These are phyloP conservation scores for Akabosia matsudoensis DNA, from an alignment of 1,140 invertebrate genomes.

Conservation along the genomic window DNA sequence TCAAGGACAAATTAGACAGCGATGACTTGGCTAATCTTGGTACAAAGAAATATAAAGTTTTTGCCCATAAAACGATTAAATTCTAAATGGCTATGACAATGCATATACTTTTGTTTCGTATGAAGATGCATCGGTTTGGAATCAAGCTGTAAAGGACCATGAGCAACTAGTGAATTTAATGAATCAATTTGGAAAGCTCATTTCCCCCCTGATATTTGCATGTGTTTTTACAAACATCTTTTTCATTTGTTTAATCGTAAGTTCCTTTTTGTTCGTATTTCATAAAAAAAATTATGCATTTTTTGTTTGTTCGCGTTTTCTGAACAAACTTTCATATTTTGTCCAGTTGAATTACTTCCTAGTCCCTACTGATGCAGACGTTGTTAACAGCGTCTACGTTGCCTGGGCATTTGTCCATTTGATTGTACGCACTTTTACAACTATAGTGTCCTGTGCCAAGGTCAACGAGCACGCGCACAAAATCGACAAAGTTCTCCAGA, in stretches of 20 bases:
- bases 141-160: constrained; percentile 25
- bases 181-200: constrained; percentile 1
- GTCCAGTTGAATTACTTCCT: constrained; percentile 1
- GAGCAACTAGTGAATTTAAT: constrained; percentile 8
- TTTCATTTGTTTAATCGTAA: constrained; percentile 20
- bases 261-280: background rate
- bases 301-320: too few relatives aligned
- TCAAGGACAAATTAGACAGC: constrained; percentile 5
- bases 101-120: background rate
- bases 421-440: constrained; percentile 11
- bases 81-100: too few relatives aligned
- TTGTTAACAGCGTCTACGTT: constrained; percentile 9
- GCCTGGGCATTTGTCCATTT: constrained; percentile 39
- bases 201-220: constrained; percentile 28
- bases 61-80: too few relatives aligned
- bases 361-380: constrained; percentile 12
- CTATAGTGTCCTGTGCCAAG: background rate
- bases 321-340: background rate
- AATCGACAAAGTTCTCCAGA: constrained; percentile 23
- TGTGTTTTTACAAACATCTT: constrained; percentile 32
- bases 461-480: constrained; percentile 33
- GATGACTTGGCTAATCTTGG: background rate
- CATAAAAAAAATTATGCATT: background rate
- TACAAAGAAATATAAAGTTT: too few relatives aligned
- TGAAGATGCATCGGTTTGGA: constrained; percentile 29